Base-by-base conservation (phyloP, 2,888 invertebrate species). In the Caenorhabditis sp. region DNA sequence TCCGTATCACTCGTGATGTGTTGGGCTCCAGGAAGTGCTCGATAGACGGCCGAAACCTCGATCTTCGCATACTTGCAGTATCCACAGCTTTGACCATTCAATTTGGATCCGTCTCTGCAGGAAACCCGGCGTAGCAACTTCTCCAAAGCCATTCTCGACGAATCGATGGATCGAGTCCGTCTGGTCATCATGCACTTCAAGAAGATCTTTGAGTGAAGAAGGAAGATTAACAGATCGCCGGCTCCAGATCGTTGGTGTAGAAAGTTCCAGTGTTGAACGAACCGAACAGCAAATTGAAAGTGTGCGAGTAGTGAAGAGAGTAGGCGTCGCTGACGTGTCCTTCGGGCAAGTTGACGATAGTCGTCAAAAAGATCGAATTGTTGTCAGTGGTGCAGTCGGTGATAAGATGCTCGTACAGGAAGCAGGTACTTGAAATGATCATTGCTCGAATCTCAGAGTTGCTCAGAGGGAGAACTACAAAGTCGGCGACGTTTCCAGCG, bases 41-140 rank as follows among this genome's bases (percentile, higher is more conserved):
- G 95, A 5, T 96, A 97, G 5, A 95, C 95, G 74, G 98, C 94
- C 11, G 96, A 96, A 93, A 97, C 96, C 93, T 99, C 98, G 92
- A 98, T 98, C 93, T 98, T 97, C 40, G 98, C 98, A 93, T 98
- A 98, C 93, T 98, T 98, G 93, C 98, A 99, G 93, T 97, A 98
- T 0, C 98, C 98, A 93, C 99, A 99, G 4, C 97, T 96, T 93
- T 98, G 98, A 20, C 55, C 58, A 67, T 83, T 78, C 53, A 84
- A 26, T 20, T 79, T 65, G 0, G 78, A 60, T 0, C 83, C 78
- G 26, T 86, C 86, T 4, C 76, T 67, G 26, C 64, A 60, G 9
- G 82, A 82, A 0, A 85, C 79, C 22, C 81, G 35, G 20, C 69
- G 47, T 53, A 86, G 64, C 24, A 86, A 53, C 9, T 74, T 71